phyloP scores from a whole-genome alignment of 2,888 invertebrate genomes.

The Lithodes maja region DNA sequence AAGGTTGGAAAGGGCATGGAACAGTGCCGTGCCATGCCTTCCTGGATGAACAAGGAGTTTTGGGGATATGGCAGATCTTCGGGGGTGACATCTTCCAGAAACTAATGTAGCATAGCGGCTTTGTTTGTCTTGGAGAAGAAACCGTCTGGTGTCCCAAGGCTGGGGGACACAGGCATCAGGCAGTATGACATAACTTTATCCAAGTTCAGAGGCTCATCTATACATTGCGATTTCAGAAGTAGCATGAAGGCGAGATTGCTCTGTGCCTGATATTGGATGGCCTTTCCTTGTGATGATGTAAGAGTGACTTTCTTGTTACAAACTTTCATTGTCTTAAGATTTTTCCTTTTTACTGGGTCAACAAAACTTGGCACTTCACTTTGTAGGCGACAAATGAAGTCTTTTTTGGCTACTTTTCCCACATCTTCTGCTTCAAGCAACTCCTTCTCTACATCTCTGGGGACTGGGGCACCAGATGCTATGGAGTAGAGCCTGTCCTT shows the following conservation, averaged over 20 bases:
- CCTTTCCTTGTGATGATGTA: conserved; percentile 10
- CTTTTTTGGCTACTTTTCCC: too few relatives aligned
- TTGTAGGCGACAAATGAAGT: not conserved
- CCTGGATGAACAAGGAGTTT: conserved; percentile 3
- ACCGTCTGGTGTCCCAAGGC: conserved; percentile 23
- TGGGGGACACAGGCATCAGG: conserved; percentile 16
- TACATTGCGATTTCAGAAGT: conserved; percentile 6
- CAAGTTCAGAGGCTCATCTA: conserved; percentile 27
- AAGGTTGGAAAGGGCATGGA: not conserved
- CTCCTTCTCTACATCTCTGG: too few relatives aligned
- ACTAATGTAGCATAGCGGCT: conserved; percentile 12
- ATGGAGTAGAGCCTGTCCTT: not conserved
- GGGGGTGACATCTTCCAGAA: conserved; percentile 17
- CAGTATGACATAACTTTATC: conserved; percentile 8
- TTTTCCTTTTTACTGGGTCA: not conserved
- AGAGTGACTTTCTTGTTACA: conserved; percentile 23
- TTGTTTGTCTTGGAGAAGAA: conserved; percentile 30
- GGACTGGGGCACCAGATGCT: too few relatives aligned
- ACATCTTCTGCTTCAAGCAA: too few relatives aligned
- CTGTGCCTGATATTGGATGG: conserved; percentile 18
- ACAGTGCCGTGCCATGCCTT: conserved; percentile 28
- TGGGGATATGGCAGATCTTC: conserved; percentile 22
- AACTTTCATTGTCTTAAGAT: not conserved
- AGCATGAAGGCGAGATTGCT: conserved; percentile 11
- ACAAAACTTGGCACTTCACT: not conserved